Evolutionary conservation across 2,113 vertebrate species (phyloP).

Genomic region (Lasiurus borealis): DNA sequence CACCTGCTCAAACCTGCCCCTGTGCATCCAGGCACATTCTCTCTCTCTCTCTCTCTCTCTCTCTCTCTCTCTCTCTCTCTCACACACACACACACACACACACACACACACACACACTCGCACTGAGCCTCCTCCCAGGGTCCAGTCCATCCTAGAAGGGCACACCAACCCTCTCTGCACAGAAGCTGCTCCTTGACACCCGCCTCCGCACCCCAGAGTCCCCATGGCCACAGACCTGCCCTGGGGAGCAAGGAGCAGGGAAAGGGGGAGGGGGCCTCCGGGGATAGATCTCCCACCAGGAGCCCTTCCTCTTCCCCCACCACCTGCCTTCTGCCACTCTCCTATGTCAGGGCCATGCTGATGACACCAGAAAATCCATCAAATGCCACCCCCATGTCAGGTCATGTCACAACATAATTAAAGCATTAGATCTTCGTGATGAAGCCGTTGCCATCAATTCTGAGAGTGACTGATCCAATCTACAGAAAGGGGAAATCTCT

Average conservation of each 20-base stretch:
- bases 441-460: constrained; percentile 88
- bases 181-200: background rate
- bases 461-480: constrained; percentile 86
- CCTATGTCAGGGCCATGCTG: constrained; percentile 84
- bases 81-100: background rate
- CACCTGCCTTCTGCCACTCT: constrained; percentile 76
- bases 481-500: constrained; percentile 87
- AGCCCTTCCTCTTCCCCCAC: constrained; percentile 58
- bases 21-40: background rate
- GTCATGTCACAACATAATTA: constrained; percentile 91
- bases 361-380: constrained; percentile 86
- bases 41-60: too few relatives aligned
- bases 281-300: constrained; percentile 69
- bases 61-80: too few relatives aligned
- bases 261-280: constrained; percentile 22
- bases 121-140: background rate
- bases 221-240: background rate
- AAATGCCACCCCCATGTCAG: constrained; percentile 87
- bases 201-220: background rate
- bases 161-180: background rate
- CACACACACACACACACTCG: background rate
- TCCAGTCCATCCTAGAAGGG: background rate
- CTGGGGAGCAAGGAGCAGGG: background rate
- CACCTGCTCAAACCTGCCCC: background rate
- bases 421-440: constrained; percentile 88